Conservation (phyloP, 2,888 invertebrate species). For the Himalopsyche tibetana region DNA sequence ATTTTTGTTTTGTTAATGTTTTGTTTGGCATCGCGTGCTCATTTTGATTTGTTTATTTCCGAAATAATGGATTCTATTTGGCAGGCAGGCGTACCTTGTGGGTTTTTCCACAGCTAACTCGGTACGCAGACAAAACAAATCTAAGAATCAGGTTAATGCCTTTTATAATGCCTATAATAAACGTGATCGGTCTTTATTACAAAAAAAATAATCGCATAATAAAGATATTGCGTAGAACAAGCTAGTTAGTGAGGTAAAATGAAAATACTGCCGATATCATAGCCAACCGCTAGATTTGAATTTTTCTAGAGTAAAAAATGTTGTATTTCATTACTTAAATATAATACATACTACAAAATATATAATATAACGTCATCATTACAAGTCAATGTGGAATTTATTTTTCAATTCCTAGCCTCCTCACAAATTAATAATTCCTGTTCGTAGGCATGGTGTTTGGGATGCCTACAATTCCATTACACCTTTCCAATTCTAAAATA, state of each 20-base stretch:
- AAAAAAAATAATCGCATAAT: constrained; percentile 33
- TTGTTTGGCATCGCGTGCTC: constrained; percentile 24
- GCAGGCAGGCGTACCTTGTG: constrained; percentile 18
- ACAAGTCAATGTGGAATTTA: too few relatives aligned
- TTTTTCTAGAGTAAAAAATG: too few relatives aligned
- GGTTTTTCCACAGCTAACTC: not conserved
- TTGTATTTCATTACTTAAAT: too few relatives aligned
- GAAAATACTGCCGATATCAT: too few relatives aligned
- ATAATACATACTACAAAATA: too few relatives aligned
- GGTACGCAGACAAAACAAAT: constrained; percentile 29
- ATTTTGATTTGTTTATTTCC: constrained; percentile 42
- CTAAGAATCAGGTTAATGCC: constrained; percentile 35
- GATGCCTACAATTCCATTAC: too few relatives aligned
- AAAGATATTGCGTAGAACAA: constrained; percentile 1
- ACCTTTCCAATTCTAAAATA: too few relatives aligned
- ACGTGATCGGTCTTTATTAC: constrained; percentile 34
- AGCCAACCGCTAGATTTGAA: too few relatives aligned
- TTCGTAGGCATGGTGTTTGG: too few relatives aligned
- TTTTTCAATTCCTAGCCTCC: too few relatives aligned
- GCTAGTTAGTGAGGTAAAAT: not conserved
- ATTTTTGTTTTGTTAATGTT: constrained; percentile 27
- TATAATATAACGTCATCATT: too few relatives aligned
- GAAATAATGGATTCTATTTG: constrained; percentile 39
- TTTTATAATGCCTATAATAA: constrained; percentile 42
- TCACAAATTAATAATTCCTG: too few relatives aligned